Base-by-base conservation (phyloP, 2,797 vertebrate genomes). In the Alfaro cultratus region DNA sequence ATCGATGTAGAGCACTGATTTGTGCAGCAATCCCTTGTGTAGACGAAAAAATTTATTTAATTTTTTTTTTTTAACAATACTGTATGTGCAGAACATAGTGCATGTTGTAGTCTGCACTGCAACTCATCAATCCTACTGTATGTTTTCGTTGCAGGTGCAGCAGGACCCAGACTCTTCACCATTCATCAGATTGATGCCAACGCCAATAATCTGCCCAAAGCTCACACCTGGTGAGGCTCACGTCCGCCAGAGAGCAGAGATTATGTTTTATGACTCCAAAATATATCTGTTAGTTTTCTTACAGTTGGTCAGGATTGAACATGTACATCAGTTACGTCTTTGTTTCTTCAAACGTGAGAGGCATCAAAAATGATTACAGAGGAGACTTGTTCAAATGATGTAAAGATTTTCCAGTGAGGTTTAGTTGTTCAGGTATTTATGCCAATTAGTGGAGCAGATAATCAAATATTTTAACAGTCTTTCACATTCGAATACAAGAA, bases 151-250 rank as follows among this genome's bases (percentile, higher is more conserved):
- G 47, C 94, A 99, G 98, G 98, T 81, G 98, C 98, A 82, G 98
- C 98, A 9, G 98, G 98, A 26, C 98, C 98, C 4, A 95, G 98
- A 62, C 97, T 99, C 85, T 99, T 99, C 83, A 99, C 98, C 83
- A 99, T 99, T 75, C 98, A 99, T 93, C 97, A 99, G 95, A 99
- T 99, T 1, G 98, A 99, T 73, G 98, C 98, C 88, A 99, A 96
- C 94, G 96, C 97, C 73, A 97, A 99, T 82, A 98, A 99, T 75
- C 87, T 99, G 92, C 98, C 98, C 31, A 99, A 99, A 95, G 98
- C 98, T 83, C 98, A 99, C 68, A 99, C 98, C 39, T 99, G 98
- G 98, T 99, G 87, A 62, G 83, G 79, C 10, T 55, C 47, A n/a
- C 53, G 34, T 45, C 9, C 39, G 6, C 10, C 21, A 7, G 11